Conservation (phyloP, 2,113 vertebrate genomes). For the Oxyruncus cristatus region DNA sequence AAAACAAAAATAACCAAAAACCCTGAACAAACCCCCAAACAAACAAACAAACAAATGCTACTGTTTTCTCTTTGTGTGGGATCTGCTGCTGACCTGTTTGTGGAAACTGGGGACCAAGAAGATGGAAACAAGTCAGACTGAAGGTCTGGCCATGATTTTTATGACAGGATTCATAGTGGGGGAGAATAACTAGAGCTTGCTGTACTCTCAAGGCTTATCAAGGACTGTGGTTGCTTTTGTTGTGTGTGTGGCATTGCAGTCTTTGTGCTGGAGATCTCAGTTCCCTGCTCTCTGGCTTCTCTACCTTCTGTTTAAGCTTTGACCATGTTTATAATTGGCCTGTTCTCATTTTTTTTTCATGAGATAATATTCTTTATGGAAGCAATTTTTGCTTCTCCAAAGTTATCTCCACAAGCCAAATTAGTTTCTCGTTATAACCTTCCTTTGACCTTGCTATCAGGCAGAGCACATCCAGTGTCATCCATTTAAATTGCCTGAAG, state of each 20-base stretch:
- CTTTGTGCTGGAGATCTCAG: neutral
- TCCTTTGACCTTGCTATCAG: conserved; percentile 37
- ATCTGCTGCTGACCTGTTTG: neutral
- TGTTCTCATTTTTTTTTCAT: neutral
- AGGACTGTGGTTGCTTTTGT: neutral
- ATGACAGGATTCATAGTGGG: neutral
- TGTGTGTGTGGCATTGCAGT: neutral
- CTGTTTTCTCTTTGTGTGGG: neutral
- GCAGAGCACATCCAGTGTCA: neutral
- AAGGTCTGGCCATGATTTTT: neutral
- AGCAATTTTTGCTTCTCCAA: neutral
- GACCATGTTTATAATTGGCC: neutral
- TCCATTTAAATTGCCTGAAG: neutral
- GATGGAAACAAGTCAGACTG: neutral
- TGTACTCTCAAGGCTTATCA: neutral
- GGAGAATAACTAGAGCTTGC: neutral
- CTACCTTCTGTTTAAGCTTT: neutral
- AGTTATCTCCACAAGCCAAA: neutral
- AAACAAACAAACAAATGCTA: neutral
- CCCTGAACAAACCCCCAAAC: rapidly evolving
- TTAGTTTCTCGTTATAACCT: conserved; percentile 2
- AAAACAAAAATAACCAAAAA: neutral
- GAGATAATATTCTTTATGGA: neutral
- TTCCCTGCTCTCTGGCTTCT: neutral
- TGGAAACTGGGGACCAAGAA: neutral